Conservation (phyloP, 2,113 vertebrate genomes). For the Phylloscopus whistleri region DNA sequence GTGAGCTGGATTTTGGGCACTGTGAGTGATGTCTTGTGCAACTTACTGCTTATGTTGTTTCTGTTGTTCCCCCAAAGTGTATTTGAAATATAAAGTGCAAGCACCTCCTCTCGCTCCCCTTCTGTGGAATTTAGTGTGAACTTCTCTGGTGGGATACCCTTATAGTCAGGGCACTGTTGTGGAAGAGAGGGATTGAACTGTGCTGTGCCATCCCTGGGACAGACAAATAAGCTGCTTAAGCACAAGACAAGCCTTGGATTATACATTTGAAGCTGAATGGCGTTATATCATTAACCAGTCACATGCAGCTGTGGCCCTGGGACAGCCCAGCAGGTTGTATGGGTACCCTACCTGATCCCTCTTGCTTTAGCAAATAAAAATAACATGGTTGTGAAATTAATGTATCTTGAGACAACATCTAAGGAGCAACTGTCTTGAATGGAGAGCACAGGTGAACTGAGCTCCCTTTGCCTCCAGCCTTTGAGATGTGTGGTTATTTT, state of each 20-base stretch:
- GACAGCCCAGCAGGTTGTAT: background rate
- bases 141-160: background rate
- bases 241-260: background rate
- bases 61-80: background rate
- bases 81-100: background rate
- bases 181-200: background rate
- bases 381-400: background rate
- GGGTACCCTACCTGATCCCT: background rate
- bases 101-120: rapidly evolving
- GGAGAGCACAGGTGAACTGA: background rate
- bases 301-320: background rate
- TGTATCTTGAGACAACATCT: background rate
- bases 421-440: background rate
- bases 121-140: background rate
- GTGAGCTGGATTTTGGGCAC: background rate
- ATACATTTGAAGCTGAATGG: background rate
- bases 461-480: background rate
- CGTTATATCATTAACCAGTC: background rate
- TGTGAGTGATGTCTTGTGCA: background rate
- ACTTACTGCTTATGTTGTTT: background rate
- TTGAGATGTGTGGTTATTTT: background rate
- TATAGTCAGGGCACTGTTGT: background rate
- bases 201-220: background rate
- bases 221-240: background rate
- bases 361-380: background rate